These are phyloP conservation scores for Hetaerina titia DNA, from an alignment of 2,888 invertebrate species.

Conservation along the genomic window DNA sequence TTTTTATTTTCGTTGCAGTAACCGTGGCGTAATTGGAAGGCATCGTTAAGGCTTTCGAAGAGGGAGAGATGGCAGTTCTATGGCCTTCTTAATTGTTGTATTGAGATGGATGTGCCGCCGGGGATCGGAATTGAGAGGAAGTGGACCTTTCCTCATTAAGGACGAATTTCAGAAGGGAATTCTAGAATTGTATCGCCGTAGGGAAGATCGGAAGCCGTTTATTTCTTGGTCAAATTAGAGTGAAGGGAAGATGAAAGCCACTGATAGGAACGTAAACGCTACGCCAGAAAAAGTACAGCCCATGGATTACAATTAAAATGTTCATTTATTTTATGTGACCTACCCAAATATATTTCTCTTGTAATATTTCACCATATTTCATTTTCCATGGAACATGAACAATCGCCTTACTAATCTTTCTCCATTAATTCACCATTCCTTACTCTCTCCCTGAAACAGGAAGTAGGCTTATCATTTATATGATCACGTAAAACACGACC, in stretches of 20 bases:
- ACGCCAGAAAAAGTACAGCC: no score
- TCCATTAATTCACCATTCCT: no score
- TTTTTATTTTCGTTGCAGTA: neutral
- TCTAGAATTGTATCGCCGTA: neutral
- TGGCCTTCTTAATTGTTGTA: constrained; percentile 2
- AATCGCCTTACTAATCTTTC: no score
- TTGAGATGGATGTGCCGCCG: neutral
- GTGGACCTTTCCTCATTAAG: neutral
- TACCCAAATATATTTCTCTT: no score
- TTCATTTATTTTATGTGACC: no score
- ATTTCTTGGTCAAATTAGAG: neutral
- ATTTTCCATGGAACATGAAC: no score
- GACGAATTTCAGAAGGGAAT: neutral
- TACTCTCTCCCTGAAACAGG: no score
- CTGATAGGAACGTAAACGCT: no score
- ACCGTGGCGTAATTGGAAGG: neutral
- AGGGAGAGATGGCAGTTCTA: neutral
- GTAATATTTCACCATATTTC: no score
- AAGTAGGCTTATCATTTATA: no score
- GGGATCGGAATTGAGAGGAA: neutral
- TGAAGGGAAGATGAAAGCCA: neutral
- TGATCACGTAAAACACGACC: no score
- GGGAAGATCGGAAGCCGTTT: neutral
- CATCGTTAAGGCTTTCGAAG: neutral
- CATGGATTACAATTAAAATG: no score